phyloP scores from a whole-genome alignment of 2,113 vertebrate genomes.

The Eudyptes chrysolophus region DNA sequence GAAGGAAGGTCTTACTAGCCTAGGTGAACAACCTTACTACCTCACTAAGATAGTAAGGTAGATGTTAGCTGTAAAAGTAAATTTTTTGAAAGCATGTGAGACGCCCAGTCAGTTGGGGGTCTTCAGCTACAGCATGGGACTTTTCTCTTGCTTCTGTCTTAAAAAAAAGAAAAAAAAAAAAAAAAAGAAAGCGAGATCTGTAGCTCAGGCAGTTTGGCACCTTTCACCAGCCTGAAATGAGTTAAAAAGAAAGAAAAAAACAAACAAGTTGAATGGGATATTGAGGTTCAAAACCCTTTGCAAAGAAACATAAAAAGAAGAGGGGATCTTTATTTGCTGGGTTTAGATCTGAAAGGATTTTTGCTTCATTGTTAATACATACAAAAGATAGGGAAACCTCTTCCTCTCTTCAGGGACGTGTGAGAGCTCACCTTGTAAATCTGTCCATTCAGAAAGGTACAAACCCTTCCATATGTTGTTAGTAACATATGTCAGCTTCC shows the following conservation, averaged over 20 bases:
- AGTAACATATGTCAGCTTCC: neutral
- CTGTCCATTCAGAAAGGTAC: neutral
- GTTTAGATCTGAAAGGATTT: slow-evolving; percentile 33
- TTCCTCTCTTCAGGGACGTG: neutral
- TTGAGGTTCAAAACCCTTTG: neutral
- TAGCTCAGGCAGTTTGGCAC: neutral
- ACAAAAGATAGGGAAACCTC: neutral
- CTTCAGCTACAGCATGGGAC: neutral
- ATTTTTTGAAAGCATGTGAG: neutral
- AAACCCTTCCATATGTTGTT: neutral
- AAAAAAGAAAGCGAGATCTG: neutral
- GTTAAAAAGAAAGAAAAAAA: neutral
- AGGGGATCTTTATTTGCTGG: neutral
- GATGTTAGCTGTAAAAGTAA: neutral
- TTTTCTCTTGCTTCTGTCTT: neutral
- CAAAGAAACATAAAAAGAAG: neutral
- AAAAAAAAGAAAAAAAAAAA: neutral
- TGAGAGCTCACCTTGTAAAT: slow-evolving; percentile 40
- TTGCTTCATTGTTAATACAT: neutral
- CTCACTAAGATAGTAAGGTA: neutral
- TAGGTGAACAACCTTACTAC: neutral
- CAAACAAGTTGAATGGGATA: neutral
- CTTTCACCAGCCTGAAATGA: neutral
- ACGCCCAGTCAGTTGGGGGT: neutral
- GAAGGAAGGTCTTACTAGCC: neutral